These are phyloP conservation scores for Motacilla tschutschensis DNA, from an alignment of 2,113 vertebrate genomes.

Conservation along the genomic window DNA sequence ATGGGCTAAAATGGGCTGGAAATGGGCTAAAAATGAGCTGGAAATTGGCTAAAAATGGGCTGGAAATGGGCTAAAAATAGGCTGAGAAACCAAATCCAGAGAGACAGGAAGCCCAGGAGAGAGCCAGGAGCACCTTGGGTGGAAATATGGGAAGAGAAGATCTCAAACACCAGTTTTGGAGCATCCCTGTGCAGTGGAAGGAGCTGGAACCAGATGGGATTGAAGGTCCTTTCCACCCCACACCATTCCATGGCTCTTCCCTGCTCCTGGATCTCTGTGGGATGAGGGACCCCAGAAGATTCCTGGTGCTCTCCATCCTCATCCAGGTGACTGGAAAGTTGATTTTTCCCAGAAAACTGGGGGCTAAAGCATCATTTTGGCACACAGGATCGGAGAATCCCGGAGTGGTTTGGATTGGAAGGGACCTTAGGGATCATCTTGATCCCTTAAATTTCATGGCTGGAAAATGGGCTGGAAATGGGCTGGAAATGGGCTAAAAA, in stretches of 20 bases:
- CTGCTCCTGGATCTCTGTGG: rapidly evolving
- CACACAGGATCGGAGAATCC: too few species aligned
- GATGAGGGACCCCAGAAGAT: neutral
- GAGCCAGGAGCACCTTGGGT: neutral
- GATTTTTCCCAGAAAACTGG: too few species aligned
- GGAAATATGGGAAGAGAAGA: neutral
- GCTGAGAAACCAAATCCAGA: neutral
- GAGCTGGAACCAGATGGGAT: neutral
- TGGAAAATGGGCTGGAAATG: too few species aligned
- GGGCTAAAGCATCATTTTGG: too few species aligned
- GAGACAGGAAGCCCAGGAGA: neutral
- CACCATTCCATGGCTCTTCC: neutral
- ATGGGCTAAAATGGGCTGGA: too few species aligned
- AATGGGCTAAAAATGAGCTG: too few species aligned
- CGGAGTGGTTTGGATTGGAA: too few species aligned
- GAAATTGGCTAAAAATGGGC: neutral
- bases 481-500: neutral
- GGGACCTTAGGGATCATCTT: too few species aligned
- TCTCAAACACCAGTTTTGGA: neutral
- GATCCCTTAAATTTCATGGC: too few species aligned
- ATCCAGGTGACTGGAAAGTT: neutral
- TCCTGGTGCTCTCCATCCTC: rapidly evolving
- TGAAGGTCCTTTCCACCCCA: too few species aligned
- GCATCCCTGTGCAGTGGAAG: rapidly evolving
- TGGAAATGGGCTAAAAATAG: neutral